Conservation (phyloP, 64 coral and sea anemone species). For the Montipora efflorescens region DNA sequence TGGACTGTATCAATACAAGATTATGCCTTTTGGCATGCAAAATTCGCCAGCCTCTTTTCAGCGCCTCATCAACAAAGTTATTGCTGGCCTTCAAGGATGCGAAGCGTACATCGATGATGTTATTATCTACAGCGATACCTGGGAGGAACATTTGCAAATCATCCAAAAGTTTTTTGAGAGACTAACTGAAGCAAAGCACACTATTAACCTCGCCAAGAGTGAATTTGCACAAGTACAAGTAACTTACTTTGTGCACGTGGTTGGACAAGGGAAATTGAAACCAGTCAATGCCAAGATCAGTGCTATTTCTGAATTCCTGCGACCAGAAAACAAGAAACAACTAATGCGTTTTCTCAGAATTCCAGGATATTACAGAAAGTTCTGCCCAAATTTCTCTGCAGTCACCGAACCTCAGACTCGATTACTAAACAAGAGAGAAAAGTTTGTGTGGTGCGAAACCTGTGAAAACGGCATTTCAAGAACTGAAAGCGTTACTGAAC, state of each 20-base stretch:
- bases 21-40: no score
- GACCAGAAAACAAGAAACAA: not conserved
- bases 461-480: not conserved
- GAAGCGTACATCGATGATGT: slow-evolving; percentile 14
- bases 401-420: not conserved
- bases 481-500: not conserved
- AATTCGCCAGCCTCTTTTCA: no score
- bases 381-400: not conserved
- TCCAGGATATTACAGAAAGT: not conserved
- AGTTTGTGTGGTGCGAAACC: not conserved
- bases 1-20: no score
- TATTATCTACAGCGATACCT: slow-evolving; percentile 23
- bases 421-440: not conserved
- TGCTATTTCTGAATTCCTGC: not conserved
- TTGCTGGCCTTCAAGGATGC: no score
- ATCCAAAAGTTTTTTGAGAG: slow-evolving; percentile 10
- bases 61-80: no score
- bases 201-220: slow-evolving; percentile 5
- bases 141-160: slow-evolving; percentile 22
- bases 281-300: not conserved
- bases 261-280: not conserved
- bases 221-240: slow-evolving; percentile 9
- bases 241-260: not conserved
- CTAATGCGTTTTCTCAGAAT: not conserved
- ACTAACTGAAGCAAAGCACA: slow-evolving; percentile 8